Conservation (phyloP, 2,888 invertebrate species). For the Allacma fusca region DNA sequence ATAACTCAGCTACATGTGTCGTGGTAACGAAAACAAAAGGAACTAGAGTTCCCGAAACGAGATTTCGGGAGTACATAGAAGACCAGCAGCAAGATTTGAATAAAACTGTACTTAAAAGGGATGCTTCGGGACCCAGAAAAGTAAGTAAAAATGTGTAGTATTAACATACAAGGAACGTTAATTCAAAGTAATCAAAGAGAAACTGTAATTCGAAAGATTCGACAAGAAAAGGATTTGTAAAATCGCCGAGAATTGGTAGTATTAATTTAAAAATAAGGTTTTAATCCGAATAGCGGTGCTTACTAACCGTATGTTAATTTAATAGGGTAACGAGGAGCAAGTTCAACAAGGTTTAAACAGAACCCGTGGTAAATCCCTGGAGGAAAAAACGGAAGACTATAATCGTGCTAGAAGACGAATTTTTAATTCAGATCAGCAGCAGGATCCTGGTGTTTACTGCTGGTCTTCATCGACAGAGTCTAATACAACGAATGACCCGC, state of each 20-base stretch:
- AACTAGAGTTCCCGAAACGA: constrained; percentile 74
- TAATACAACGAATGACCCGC: constrained; percentile 40
- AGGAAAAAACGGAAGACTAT: constrained; percentile 90
- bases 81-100: constrained; percentile 72
- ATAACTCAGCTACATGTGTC: constrained; percentile 73
- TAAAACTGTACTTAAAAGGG: constrained; percentile 83
- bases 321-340: constrained; percentile 40
- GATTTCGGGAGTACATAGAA: constrained; percentile 76
- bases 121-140: constrained; percentile 62
- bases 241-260: too few species aligned
- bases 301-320: too few species aligned
- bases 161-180: too few species aligned
- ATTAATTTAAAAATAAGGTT: too few species aligned
- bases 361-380: constrained; percentile 75
- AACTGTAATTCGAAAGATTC: too few species aligned
- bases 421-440: constrained; percentile 72
- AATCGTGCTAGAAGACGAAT: constrained; percentile 85
- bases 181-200: too few species aligned
- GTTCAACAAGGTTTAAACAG: constrained; percentile 43
- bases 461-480: constrained; percentile 54
- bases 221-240: too few species aligned
- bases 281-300: too few species aligned
- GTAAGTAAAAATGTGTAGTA: constrained; percentile 26
- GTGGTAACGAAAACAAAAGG: constrained; percentile 79
- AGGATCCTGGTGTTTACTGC: constrained; percentile 29